A percentile compares a stretch with the other conserved stretches of the same genome.
Evolutionary conservation across 2,113 vertebrate species (phyloP).

Genomic region (Tragelaphus buxtoni): DNA sequence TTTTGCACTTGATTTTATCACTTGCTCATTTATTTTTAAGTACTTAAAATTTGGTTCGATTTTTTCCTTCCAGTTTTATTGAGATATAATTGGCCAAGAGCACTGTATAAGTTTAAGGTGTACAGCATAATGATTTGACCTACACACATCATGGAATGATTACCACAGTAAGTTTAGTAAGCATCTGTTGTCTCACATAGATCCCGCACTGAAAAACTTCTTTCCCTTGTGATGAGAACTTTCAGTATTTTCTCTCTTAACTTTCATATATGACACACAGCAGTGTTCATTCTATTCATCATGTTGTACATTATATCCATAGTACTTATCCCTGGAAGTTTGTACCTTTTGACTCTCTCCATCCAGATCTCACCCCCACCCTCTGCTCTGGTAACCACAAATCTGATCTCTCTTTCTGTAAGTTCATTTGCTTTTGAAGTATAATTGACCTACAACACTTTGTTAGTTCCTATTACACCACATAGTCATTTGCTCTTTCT

Average conservation of each 20-base stretch:
- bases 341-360: background rate
- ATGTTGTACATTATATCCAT: background rate
- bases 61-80: background rate
- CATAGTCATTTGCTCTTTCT: background rate
- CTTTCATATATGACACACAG: background rate
- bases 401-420: background rate
- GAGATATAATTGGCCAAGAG: background rate
- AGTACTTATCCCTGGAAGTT: background rate
- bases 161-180: background rate
- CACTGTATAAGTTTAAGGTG: background rate
- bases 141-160: background rate
- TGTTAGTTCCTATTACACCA: background rate
- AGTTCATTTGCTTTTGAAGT: background rate
- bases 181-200: background rate
- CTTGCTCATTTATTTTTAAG: background rate
- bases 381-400: background rate
- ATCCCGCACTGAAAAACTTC: background rate
- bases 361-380: background rate
- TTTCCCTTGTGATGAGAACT: background rate
- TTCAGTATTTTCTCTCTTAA: background rate
- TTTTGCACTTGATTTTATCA: background rate
- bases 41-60: background rate
- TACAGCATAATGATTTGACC: background rate
- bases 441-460: background rate
- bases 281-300: background rate